Evolutionary conservation across 2,888 invertebrate species (phyloP).

Genomic region (Pollenia labialis): DNA sequence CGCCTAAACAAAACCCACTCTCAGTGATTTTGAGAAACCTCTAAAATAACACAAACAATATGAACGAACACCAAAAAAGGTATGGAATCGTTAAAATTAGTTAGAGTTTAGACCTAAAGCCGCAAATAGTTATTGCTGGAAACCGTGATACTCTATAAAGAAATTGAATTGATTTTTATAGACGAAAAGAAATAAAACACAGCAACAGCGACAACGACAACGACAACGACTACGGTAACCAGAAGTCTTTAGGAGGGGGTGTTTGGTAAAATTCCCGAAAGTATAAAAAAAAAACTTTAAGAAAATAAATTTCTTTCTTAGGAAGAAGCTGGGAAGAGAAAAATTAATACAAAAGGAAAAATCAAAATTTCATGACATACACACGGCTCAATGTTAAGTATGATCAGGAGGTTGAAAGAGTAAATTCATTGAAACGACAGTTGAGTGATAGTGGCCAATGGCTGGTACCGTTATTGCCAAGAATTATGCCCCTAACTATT

Average conservation of each 20-base stretch:
- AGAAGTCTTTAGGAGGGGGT: slow-evolving; percentile 37
- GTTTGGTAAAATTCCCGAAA: slow-evolving; percentile 50
- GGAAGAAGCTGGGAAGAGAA: slow-evolving; percentile 17
- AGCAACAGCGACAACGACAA: background rate
- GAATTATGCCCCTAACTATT: too few species aligned
- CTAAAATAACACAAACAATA: background rate
- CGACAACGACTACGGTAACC: background rate
- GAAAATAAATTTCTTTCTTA: slow-evolving; percentile 54
- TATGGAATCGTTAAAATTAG: slow-evolving; percentile 51
- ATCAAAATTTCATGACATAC: slow-evolving; percentile 60
- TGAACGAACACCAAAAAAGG: background rate
- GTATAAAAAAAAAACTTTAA: background rate
- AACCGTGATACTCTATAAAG: slow-evolving; percentile 66
- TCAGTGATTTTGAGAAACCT: slow-evolving; percentile 35
- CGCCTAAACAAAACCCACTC: slow-evolving; percentile 51
- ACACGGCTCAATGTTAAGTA: slow-evolving; percentile 30
- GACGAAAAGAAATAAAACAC: slow-evolving; percentile 43
- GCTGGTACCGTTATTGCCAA: too few species aligned
- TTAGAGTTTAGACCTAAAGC: slow-evolving; percentile 42
- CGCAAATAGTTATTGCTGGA: slow-evolving; percentile 52
- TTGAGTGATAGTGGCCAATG: too few species aligned
- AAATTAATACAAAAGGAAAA: background rate
- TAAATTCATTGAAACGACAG: background rate
- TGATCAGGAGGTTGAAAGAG: slow-evolving; percentile 2
- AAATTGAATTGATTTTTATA: slow-evolving; percentile 68